A percentile compares a stretch with the other conserved stretches of the same genome.
Evolutionary conservation across 2,888 invertebrate genomes (phyloP).

Genomic region (Habrosyne pyritoides): DNA sequence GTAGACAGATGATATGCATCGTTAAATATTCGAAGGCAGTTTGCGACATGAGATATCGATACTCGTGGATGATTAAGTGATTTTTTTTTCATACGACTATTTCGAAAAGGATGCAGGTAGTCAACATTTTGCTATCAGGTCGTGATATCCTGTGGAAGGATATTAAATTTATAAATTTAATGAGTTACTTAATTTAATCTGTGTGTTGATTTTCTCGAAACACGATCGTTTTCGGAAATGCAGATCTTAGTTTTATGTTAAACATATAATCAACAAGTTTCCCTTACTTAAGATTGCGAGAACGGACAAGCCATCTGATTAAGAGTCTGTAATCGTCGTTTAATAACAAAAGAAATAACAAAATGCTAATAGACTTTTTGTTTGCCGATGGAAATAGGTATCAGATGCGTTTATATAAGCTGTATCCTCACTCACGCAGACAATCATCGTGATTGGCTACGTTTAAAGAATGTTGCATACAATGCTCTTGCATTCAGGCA

Average conservation of each 20-base stretch:
- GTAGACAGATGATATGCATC: constrained; percentile 10
- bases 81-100: neutral
- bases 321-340: constrained; percentile 7
- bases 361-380: constrained; percentile 39
- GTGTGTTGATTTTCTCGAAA: neutral
- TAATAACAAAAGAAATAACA: constrained; percentile 9
- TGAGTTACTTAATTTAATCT: neutral
- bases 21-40: neutral
- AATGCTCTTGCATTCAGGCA: constrained; percentile 25
- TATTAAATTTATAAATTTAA: too few species aligned
- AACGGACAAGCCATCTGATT: neutral
- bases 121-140: neutral
- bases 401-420: constrained; percentile 25
- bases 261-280: neutral
- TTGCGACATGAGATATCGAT: constrained; percentile 10
- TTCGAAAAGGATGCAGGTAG: neutral
- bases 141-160: neutral
- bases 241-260: neutral
- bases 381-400: constrained; percentile 28
- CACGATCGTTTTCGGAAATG: neutral
- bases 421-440: neutral
- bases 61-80: neutral
- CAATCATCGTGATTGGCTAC: neutral
- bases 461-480: constrained; percentile 18
- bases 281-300: neutral